These are phyloP conservation scores for Drosophila trichaetosa DNA, from an alignment of 2,888 invertebrate species.

Conservation along the genomic window DNA sequence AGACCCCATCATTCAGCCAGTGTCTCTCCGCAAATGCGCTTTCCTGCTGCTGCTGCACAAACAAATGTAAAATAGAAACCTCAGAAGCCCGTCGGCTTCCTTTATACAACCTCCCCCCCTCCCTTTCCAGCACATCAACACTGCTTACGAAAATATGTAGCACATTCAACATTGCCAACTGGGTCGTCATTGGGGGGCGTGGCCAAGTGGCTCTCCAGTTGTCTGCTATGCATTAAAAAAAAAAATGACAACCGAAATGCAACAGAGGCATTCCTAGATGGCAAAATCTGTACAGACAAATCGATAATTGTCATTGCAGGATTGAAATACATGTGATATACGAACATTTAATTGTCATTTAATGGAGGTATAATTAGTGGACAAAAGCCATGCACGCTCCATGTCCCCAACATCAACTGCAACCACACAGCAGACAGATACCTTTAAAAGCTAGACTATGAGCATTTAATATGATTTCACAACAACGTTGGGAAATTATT, in stretches of 20 bases:
- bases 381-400: slow-evolving; percentile 37
- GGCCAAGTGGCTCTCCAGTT: slow-evolving; percentile 14
- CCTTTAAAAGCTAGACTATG: background rate
- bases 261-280: slow-evolving; percentile 13
- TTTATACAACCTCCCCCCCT: background rate
- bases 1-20: background rate
- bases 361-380: slow-evolving; percentile 69
- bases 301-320: slow-evolving; percentile 8
- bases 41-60: slow-evolving; percentile 13
- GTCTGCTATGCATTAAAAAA: slow-evolving; percentile 3
- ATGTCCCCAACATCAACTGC: slow-evolving; percentile 17
- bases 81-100: background rate
- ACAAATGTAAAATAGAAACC: slow-evolving; percentile 20
- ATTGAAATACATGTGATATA: slow-evolving; percentile 25
- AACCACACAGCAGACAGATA: background rate
- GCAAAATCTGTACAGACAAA: slow-evolving; percentile 4
- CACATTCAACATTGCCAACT: slow-evolving; percentile 46
- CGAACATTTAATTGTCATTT: slow-evolving; percentile 62
- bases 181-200: slow-evolving; percentile 35
- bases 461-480: background rate
- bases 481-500: background rate
- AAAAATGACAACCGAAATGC: slow-evolving; percentile 33
- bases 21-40: slow-evolving; percentile 2
- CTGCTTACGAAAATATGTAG: slow-evolving; percentile 39
- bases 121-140: background rate